A percentile compares a stretch with the other conserved stretches of the same genome.
Conservation (phyloP, 2,888 invertebrate genomes). For the Syritta pipiens region DNA sequence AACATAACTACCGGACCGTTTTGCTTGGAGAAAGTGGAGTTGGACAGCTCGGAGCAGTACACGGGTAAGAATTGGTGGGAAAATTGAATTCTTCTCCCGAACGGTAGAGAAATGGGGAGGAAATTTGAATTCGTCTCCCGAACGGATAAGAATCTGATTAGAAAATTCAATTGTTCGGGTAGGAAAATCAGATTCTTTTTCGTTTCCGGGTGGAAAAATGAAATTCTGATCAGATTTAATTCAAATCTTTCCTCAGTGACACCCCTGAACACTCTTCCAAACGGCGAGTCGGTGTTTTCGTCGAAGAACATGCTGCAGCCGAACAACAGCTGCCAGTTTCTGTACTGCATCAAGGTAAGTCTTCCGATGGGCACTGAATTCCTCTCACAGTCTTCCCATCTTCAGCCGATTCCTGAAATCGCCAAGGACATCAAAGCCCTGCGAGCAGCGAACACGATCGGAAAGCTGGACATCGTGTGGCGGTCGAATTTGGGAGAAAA, state of each 20-base stretch:
- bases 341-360: conserved; percentile 91
- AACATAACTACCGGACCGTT: conserved; percentile 96
- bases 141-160: too few relatives aligned
- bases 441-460: conserved; percentile 92
- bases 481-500: conserved; percentile 97
- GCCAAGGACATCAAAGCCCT: conserved; percentile 88
- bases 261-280: conserved; percentile 85
- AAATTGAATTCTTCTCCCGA: too few relatives aligned
- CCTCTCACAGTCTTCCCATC: background rate
- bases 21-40: conserved; percentile 94
- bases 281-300: conserved; percentile 87
- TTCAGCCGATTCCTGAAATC: conserved; percentile 85
- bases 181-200: too few relatives aligned
- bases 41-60: conserved; percentile 96
- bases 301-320: conserved; percentile 90
- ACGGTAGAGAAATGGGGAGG: too few relatives aligned
- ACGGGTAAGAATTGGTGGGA: conserved; percentile 81
- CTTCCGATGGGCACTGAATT: too few relatives aligned
- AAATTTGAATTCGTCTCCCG: too few relatives aligned
- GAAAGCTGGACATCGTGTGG: conserved; percentile 99
- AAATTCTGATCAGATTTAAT: background rate
- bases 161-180: too few relatives aligned
- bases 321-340: conserved; percentile 94
- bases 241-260: conserved; percentile 80
- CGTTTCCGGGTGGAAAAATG: too few relatives aligned